Conservation (phyloP, 2,113 vertebrate genomes). For the Acanthochromis polyacanthus region DNA sequence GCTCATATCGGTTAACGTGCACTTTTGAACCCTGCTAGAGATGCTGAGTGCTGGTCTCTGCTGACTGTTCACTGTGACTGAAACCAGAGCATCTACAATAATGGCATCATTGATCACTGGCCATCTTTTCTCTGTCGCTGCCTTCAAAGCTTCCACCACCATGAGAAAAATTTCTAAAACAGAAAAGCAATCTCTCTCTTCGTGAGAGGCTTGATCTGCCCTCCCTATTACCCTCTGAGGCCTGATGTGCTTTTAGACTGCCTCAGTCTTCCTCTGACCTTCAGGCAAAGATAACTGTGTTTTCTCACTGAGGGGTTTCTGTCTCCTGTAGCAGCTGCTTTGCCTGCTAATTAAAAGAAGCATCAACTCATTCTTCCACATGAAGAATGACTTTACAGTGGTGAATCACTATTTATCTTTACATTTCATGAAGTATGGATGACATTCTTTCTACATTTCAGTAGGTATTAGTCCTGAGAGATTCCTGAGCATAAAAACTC, state of each 20-base stretch:
- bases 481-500: too few relatives aligned
- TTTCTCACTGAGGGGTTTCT: constrained; percentile 5
- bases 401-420: too few relatives aligned
- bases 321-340: constrained; percentile 9
- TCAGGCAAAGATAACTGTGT: constrained; percentile 12
- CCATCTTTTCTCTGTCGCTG: constrained; percentile 28
- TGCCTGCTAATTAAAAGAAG: too few relatives aligned
- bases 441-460: too few relatives aligned
- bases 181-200: constrained; percentile 29
- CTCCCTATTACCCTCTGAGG: not conserved
- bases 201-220: constrained; percentile 42
- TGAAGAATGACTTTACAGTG: too few relatives aligned
- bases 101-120: constrained; percentile 72
- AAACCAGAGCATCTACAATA: constrained; percentile 62
- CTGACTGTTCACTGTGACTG: constrained; percentile 53
- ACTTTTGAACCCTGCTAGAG: constrained; percentile 63
- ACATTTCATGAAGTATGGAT: too few relatives aligned
- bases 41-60: constrained; percentile 61
- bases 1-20: constrained; percentile 52
- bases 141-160: constrained; percentile 41
- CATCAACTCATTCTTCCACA: too few relatives aligned
- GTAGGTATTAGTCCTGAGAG: too few relatives aligned
- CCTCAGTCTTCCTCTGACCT: constrained; percentile 26
- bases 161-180: constrained; percentile 34
- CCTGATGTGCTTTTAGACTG: constrained; percentile 31